phyloP scores from a whole-genome alignment of 2,888 invertebrate genomes.

The Pheosia gnoma region DNA sequence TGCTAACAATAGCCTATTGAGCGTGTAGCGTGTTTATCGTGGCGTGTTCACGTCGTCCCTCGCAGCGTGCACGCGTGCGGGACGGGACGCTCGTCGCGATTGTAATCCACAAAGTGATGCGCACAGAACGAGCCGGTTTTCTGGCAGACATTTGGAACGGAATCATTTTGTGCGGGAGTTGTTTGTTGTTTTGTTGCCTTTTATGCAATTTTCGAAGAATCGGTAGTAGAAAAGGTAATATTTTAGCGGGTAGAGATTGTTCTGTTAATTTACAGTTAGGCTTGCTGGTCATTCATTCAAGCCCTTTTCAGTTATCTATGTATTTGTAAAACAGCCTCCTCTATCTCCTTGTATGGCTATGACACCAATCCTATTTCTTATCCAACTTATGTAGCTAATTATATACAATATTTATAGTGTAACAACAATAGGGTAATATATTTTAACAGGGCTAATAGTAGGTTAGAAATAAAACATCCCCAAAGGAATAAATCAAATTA shows the following conservation, averaged over 20 bases:
- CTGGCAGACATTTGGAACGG: neutral
- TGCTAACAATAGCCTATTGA: conserved; percentile 1
- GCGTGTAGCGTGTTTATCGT: neutral
- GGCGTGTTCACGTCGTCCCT: neutral
- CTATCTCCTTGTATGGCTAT: too few species aligned
- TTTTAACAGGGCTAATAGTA: too few species aligned
- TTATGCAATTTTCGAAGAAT: neutral
- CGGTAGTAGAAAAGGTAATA: neutral
- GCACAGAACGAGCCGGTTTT: neutral
- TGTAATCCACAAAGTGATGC: conserved; percentile 5
- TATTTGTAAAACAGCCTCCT: too few species aligned
- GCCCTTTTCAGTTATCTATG: too few species aligned
- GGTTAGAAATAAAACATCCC: too few species aligned
- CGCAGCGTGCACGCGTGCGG: neutral
- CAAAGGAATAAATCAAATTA: too few species aligned
- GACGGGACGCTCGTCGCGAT: neutral
- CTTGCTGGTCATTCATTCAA: too few species aligned
- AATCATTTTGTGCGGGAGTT: neutral
- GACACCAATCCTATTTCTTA: too few species aligned
- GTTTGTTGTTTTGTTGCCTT: neutral
- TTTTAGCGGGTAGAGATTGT: neutral
- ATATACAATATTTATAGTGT: too few species aligned
- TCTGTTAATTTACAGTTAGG: too few species aligned
- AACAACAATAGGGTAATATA: too few species aligned
- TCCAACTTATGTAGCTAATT: too few species aligned